Conservation (phyloP, 2,797 vertebrate genomes). For the Coregonus suidteri region DNA sequence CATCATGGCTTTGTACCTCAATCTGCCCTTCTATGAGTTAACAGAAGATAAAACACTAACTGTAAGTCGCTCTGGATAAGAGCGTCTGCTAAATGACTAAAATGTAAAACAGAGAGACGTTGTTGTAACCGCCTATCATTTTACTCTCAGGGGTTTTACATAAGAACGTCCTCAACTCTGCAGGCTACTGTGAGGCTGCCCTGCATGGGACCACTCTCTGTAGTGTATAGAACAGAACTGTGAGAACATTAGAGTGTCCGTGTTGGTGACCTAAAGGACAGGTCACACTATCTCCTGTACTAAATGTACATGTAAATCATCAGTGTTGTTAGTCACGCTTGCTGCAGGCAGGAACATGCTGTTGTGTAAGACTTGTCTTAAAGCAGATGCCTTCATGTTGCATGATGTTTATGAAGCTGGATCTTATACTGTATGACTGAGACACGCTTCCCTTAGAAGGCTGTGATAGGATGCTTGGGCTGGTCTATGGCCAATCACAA, state of each 20-base stretch:
- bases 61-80: too few species aligned
- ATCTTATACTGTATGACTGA: not conserved
- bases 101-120: too few species aligned
- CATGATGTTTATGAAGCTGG: not conserved
- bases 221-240: constrained; percentile 5
- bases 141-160: not conserved
- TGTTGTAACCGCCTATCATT: too few species aligned
- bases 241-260: not conserved
- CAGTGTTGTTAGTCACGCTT: constrained; percentile 24
- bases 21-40: too few species aligned
- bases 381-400: not conserved
- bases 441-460: not conserved
- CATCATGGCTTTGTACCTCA: too few species aligned
- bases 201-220: not conserved
- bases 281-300: constrained; percentile 6
- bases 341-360: constrained; percentile 44
- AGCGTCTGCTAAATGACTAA: too few species aligned
- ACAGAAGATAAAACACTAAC: too few species aligned
- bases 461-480: not conserved
- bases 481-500: constrained; percentile 53
- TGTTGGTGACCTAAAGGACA: constrained; percentile 13
- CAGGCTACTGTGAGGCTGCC: not conserved
- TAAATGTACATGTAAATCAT: not conserved
- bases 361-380: not conserved
- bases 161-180: not conserved